Percentiles rank a stretch among this genome's conserved stretches.
Conservation (phyloP, 1,140 invertebrate genomes). For the Sesamia nonagrioides region DNA sequence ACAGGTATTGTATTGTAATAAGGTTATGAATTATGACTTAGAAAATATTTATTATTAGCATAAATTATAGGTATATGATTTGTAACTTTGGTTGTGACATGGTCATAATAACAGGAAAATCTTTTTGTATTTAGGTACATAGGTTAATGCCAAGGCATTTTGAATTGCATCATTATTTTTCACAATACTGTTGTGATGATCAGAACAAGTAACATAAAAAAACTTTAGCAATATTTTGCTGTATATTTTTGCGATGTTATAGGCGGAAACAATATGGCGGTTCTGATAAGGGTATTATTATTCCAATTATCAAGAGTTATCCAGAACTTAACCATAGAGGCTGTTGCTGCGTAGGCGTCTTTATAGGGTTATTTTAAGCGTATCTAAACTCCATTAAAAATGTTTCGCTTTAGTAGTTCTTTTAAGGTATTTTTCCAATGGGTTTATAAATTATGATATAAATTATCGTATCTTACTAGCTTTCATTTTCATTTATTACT, state of each 20-base stretch:
- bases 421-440: no score
- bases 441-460: no score
- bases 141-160: no score
- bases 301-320: conserved; percentile 12
- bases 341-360: not conserved
- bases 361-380: not conserved
- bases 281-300: conserved; percentile 20
- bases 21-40: not conserved
- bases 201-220: not conserved
- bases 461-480: not conserved
- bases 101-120: no score
- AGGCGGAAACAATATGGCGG: conserved; percentile 19
- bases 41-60: not conserved
- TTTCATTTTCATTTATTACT: no score
- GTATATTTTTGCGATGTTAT: not conserved
- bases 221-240: not conserved
- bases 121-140: no score
- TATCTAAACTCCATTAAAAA: not conserved
- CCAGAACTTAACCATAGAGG: conserved; percentile 17
- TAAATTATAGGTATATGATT: not conserved
- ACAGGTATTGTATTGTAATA: not conserved
- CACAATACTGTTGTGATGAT: not conserved
- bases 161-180: not conserved
- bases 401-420: not conserved
- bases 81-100: no score